A percentile compares a stretch with the other conserved stretches of the same genome.
Conservation (phyloP, 53 echinoderm and acorn worm genomes). For the Actinopyga echinites region DNA sequence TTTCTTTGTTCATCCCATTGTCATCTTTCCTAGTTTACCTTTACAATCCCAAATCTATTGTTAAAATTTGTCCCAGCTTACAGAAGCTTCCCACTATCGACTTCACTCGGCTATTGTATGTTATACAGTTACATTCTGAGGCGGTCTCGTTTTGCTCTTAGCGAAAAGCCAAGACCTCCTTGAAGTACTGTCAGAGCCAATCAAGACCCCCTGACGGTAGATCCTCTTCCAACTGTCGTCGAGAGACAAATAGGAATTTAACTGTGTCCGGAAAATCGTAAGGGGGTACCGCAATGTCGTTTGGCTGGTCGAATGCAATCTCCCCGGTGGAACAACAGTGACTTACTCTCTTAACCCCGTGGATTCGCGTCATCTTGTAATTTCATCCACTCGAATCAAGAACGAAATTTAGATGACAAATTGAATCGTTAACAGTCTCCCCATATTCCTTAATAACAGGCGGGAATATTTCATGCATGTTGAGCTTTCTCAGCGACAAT, state of each 20-base stretch:
- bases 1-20: no score
- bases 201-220: constrained; percentile 17
- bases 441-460: constrained; percentile 21
- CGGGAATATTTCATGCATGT: constrained; percentile 33
- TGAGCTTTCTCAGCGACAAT: constrained; percentile 9
- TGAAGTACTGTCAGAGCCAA: constrained; percentile 19
- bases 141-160: constrained; percentile 20
- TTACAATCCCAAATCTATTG: no score
- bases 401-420: constrained; percentile 20
- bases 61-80: no score
- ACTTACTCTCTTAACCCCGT: constrained; percentile 29
- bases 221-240: constrained; percentile 33
- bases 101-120: constrained; percentile 2
- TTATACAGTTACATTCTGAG: constrained; percentile 38
- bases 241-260: constrained; percentile 36
- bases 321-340: not conserved
- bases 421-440: constrained; percentile 23
- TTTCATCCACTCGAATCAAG: constrained; percentile 29
- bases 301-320: not conserved
- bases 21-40: no score
- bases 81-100: no score
- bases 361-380: constrained; percentile 16
- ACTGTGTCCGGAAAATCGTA: constrained; percentile 23
- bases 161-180: constrained; percentile 44
- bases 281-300: constrained; percentile 2